Evolutionary conservation across 2,113 vertebrate species (phyloP), one percentile per base, ranked within the genome.

Genomic region (Anguilla rostrata): DNA sequence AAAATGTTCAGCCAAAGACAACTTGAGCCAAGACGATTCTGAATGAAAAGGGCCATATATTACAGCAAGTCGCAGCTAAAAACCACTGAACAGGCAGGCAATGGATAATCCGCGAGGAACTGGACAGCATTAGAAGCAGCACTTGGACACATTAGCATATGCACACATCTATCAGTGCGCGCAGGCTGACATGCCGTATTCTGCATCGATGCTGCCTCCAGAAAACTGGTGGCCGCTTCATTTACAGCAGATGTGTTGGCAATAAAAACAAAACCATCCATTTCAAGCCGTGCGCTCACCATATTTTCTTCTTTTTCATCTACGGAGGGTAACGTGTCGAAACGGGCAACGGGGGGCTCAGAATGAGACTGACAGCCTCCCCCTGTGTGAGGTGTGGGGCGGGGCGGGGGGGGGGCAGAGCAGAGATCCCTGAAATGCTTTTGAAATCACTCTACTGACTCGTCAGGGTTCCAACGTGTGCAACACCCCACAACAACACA

Each of bases 371-470:
- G 60, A 66, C 18, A 26, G 60, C 3, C 60, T 66, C 60, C 18
- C 60, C 0, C 60, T 66, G 18, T 66, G 60, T 26, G 18, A 14
- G 56, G 14, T 20, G 18, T 34, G 34, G 34, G 34, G 34, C 34
- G 34, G 34, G 3, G 34, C 34, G 34, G 34, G 3, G 15, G 56
- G 41, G 78, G 87, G 88, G 88, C 75, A 88, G 82, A 87, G 88
- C 85, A 83, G 89, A 91, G 92, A 94, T 94, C 85, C 90, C 81
- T 87, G 90, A 89, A 91, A 92, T 90, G 91, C 85, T 93, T 93
- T 93, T 94, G 89, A 89, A 90, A 92, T 94, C 90, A 92, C 60
- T 92, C 87, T 82, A 87, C 39, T 46, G 43, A 46, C 43, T 46
- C 43, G 43, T 46, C 43, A 87, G 89, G 90, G 92, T 14, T 53